These are phyloP conservation scores for Heliconius melpomene DNA, from an alignment of 1,140 invertebrate species.

Conservation along the genomic window DNA sequence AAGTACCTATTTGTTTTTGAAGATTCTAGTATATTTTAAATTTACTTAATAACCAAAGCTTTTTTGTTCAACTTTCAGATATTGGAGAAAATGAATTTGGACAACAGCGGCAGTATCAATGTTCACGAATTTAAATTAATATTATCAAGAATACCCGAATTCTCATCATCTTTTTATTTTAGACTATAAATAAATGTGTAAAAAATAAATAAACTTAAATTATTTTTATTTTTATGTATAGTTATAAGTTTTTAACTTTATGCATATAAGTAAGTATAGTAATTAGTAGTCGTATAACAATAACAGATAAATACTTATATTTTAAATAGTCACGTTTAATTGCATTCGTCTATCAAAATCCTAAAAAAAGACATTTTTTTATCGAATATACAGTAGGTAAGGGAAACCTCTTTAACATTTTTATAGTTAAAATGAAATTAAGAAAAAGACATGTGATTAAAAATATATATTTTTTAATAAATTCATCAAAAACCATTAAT, in stretches of 20 bases:
- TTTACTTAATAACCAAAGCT: too few relatives aligned
- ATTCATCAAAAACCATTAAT: constrained; percentile 15
- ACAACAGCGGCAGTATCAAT: constrained; percentile 78
- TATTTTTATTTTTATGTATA: too few relatives aligned
- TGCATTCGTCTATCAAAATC: too few relatives aligned
- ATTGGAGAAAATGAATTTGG: constrained; percentile 82
- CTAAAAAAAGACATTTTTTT: too few relatives aligned
- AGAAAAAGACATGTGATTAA: background rate
- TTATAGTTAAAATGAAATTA: background rate
- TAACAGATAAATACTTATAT: too few relatives aligned
- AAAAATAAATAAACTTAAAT: too few relatives aligned
- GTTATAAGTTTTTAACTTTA: too few relatives aligned
- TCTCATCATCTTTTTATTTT: constrained; percentile 82
- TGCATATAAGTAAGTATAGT: too few relatives aligned
- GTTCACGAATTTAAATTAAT: constrained; percentile 82
- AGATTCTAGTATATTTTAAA: background rate
- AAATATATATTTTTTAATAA: background rate
- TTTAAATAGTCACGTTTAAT: too few relatives aligned
- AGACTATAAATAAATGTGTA: constrained; percentile 57
- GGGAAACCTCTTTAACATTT: background rate
- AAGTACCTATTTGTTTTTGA: too few relatives aligned
- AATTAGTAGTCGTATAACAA: too few relatives aligned
- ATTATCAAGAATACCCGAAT: constrained; percentile 82
- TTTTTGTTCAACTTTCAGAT: constrained; percentile 74
- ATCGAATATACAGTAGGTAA: too few relatives aligned